These are phyloP conservation scores for Drosophila erecta DNA, from an alignment of 1,140 invertebrate species.

Conservation along the genomic window DNA sequence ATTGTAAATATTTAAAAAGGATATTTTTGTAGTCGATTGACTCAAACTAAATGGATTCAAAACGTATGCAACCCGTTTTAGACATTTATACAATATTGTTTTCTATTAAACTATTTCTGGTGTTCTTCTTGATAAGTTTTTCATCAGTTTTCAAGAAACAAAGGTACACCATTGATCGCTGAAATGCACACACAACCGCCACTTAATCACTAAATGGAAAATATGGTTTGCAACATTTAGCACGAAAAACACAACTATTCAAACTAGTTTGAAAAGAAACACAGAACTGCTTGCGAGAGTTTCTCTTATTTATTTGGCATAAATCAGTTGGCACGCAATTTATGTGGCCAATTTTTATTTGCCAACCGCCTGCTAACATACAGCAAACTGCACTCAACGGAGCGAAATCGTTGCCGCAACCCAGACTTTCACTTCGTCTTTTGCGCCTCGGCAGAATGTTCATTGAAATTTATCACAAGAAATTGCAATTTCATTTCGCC, in stretches of 20 bases:
- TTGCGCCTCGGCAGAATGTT: constrained; percentile 43
- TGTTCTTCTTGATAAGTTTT: too few relatives aligned
- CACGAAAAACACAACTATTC: background rate
- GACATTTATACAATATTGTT: too few relatives aligned
- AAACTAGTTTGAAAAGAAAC: background rate
- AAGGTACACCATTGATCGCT: background rate
- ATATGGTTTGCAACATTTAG: constrained; percentile 4
- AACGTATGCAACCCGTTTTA: too few relatives aligned
- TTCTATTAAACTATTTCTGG: too few relatives aligned
- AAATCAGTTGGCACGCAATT: constrained; percentile 26
- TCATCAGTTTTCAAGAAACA: background rate
- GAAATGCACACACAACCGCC: background rate
- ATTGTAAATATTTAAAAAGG: too few relatives aligned
- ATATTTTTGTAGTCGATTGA: too few relatives aligned
- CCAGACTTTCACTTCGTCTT: constrained; percentile 47
- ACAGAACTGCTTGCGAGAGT: constrained; percentile 4
- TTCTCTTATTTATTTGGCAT: constrained; percentile 20
- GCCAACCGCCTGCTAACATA: constrained; percentile 33
- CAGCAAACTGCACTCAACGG: constrained; percentile 67
- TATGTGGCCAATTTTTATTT: constrained; percentile 33
- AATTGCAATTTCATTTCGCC: constrained; percentile 79
- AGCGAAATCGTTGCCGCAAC: constrained; percentile 39
- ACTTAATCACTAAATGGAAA: constrained; percentile 14
- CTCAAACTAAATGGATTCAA: too few relatives aligned
- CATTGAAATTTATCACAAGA: constrained; percentile 82